Evolutionary conservation across 2,888 invertebrate genomes (phyloP).

Genomic region (Pristionchus arcanus): DNA sequence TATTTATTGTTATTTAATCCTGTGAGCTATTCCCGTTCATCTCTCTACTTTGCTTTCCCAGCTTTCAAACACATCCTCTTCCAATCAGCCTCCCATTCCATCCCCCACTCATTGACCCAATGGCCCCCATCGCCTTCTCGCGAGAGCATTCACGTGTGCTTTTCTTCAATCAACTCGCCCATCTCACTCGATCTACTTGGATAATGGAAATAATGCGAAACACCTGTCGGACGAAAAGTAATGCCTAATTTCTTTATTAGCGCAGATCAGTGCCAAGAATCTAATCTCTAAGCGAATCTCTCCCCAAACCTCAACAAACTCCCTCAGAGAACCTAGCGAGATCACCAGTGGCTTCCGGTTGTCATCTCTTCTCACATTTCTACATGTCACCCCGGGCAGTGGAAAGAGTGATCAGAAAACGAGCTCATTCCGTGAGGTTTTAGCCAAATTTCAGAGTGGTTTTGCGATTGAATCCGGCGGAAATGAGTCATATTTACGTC

Average conservation of each 20-base stretch:
- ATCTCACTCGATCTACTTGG: neutral
- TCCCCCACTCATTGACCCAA: neutral
- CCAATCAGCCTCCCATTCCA: neutral
- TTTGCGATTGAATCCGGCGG: neutral
- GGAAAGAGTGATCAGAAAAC: conserved; percentile 4
- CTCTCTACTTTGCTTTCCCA: neutral
- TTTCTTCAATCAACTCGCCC: neutral
- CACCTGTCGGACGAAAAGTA: no score
- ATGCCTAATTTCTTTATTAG: no score
- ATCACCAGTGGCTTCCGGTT: neutral
- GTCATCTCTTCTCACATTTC: no score
- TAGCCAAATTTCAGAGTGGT: neutral
- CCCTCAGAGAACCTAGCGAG: neutral
- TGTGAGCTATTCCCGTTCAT: neutral
- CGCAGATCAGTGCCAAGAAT: no score
- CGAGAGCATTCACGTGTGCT: neutral
- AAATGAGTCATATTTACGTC: neutral
- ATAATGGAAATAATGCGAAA: no score
- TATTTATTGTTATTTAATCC: neutral
- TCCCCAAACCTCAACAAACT: neutral
- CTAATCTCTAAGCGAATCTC: neutral
- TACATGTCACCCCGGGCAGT: no score
- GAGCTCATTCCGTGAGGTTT: neutral
- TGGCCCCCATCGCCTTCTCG: neutral
- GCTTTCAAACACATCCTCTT: neutral